A percentile compares a stretch with the other conserved stretches of the same genome.
phyloP scores from a whole-genome alignment of 2,888 invertebrate genomes.

The Catocala fraxini region DNA sequence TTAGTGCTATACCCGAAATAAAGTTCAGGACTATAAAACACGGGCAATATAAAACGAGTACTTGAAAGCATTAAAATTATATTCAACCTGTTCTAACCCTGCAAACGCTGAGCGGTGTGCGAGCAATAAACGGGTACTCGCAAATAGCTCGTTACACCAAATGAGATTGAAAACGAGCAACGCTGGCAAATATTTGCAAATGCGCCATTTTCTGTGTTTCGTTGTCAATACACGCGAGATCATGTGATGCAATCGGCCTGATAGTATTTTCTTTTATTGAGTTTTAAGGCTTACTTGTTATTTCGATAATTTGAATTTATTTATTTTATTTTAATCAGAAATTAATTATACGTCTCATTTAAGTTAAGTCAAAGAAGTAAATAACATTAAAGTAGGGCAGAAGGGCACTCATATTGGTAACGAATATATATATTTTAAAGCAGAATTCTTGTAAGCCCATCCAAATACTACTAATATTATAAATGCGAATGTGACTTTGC shows the following conservation, averaged over 20 bases:
- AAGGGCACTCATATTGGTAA: no score
- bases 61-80: constrained; percentile 42
- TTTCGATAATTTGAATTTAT: background rate
- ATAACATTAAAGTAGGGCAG: no score
- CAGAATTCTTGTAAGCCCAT: no score
- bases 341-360: no score
- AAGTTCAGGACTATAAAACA: constrained; percentile 29
- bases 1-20: constrained; percentile 17
- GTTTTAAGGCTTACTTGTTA: background rate
- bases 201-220: constrained; percentile 45
- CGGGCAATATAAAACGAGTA: constrained; percentile 26
- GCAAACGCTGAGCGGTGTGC: constrained; percentile 35
- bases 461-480: no score
- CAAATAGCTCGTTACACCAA: constrained; percentile 64
- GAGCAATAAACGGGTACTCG: constrained; percentile 51
- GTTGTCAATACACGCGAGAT: constrained; percentile 29
- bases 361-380: no score
- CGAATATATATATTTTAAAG: no score
- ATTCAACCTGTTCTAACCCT: constrained; percentile 39
- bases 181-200: constrained; percentile 56
- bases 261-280: constrained; percentile 24
- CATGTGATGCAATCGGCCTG: constrained; percentile 27
- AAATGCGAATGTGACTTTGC: no score
- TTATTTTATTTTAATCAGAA: background rate
- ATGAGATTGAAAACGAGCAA: constrained; percentile 59